Base-by-base conservation (phyloP, 2,113 vertebrate genomes). In the Tragelaphus scriptus region DNA sequence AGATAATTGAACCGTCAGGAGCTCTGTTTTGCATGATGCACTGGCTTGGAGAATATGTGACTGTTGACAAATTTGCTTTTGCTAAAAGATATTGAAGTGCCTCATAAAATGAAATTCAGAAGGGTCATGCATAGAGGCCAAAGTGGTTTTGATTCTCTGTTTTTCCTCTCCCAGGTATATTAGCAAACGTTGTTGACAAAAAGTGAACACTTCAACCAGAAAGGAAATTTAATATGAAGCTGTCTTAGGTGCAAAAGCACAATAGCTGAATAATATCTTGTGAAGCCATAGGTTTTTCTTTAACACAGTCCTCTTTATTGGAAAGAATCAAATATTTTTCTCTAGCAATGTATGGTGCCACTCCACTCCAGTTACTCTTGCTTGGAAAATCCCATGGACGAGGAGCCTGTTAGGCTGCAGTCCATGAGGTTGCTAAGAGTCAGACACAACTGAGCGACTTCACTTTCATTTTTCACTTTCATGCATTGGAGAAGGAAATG, bases 1-100 rank as follows among this genome's bases (percentile, higher is more conserved):
- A 96, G 47, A 71, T 80, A 91, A 84, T 3, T 71, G 61, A 86
- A 91, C 26, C 14, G 0, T 49, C 59, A 82, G 59, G 68, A 86
- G 32, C 75, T 90, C 68, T 55, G n/a, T 59, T 98, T 97, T 86
- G 87, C 95, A 88, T 71, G 55, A 30, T 96, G 15, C 13, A 47
- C 85, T 85, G 55, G 85, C 68, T 95, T 58, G 47, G 26, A 91
- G 82, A 68, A 90, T 59, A 82, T 32, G 88, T 32, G 26, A 84
- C 95, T 44, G 79, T 87, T 91, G 89, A 61, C 19, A 80, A 75
- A 90, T 97, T 97, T 96, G 88, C 79, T 95, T 98, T 68, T 25
- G 63, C 51, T 92, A 55, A 59, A 98, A 97, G 56, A 86, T 90
- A 96, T 44, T 1, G 4, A 97, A 89, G 40, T 86, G n/a, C 94